Percentiles rank a stretch among this genome's conserved stretches.
Evolutionary conservation across 2,888 invertebrate genomes (phyloP).

Genomic region (Sipha maydis): DNA sequence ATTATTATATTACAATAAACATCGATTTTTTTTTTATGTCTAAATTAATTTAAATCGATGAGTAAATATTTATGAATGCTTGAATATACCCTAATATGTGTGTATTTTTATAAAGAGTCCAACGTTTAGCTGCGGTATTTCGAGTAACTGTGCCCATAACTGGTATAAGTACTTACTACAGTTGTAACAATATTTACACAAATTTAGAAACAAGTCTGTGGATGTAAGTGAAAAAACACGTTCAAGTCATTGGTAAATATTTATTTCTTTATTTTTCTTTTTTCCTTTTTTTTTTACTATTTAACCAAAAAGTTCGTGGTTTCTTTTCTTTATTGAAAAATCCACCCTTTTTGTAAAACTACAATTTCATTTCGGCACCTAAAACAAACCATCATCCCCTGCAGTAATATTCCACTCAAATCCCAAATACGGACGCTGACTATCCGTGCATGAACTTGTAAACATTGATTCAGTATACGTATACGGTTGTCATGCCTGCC

Average conservation of each 20-base stretch:
- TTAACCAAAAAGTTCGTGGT: slow-evolving; percentile 37
- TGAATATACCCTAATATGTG: too few species aligned
- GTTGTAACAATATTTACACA: slow-evolving; percentile 52
- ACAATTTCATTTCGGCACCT: slow-evolving; percentile 57
- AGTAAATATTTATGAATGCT: too few species aligned
- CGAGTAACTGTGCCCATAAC: not conserved
- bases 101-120: not conserved
- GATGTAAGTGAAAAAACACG: slow-evolving; percentile 23
- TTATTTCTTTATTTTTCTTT: slow-evolving; percentile 35
- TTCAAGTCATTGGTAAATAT: slow-evolving; percentile 58
- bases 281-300: slow-evolving; percentile 17
- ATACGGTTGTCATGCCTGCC: slow-evolving; percentile 60
- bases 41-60: too few species aligned
- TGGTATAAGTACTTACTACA: slow-evolving; percentile 13
- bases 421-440: slow-evolving; percentile 49
- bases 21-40: too few species aligned
- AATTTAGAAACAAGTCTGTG: slow-evolving; percentile 26
- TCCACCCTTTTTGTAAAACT: slow-evolving; percentile 45
- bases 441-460: slow-evolving; percentile 61
- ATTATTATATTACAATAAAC: too few species aligned
- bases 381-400: slow-evolving; percentile 57
- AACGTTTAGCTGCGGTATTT: not conserved
- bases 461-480: slow-evolving; percentile 62
- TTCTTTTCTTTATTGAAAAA: slow-evolving; percentile 40
- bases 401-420: slow-evolving; percentile 21